Percentiles rank a stretch among this genome's conserved stretches.
These are phyloP conservation scores for Falco concolor DNA, from an alignment of 2,797 vertebrate genomes.

Conservation along the genomic window DNA sequence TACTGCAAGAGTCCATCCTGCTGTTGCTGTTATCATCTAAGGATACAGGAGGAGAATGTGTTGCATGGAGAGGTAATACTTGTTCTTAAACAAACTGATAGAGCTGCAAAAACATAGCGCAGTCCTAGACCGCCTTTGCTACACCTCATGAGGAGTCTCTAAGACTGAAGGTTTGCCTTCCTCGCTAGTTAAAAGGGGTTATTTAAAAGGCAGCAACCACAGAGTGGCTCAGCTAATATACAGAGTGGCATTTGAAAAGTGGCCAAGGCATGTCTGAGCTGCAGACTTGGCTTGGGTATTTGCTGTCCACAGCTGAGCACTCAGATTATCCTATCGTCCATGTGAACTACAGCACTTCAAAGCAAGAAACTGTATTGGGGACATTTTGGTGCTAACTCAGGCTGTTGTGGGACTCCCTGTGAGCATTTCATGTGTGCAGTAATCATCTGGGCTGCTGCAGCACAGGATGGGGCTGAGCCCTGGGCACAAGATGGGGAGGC, in stretches of 20 bases:
- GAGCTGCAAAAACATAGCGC: not conserved
- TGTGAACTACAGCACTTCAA: not conserved
- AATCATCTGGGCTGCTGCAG: not conserved
- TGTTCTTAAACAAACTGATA: not conserved
- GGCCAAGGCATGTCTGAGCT: not conserved
- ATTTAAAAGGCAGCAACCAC: not conserved
- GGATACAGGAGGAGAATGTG: not conserved
- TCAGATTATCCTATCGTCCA: not conserved
- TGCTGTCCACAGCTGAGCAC: not conserved
- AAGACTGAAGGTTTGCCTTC: not conserved
- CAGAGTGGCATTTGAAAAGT: not conserved
- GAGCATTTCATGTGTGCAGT: not conserved
- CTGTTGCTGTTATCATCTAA: not conserved
- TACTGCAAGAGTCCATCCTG: not conserved
- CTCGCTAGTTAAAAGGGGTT: not conserved
- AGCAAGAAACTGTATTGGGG: not conserved
- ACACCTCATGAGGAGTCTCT: not conserved
- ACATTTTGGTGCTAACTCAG: not conserved
- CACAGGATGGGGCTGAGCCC: not conserved
- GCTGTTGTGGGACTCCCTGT: not conserved
- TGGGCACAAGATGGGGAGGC: accelerated
- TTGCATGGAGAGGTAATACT: not conserved
- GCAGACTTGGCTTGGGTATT: not conserved
- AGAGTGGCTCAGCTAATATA: not conserved
- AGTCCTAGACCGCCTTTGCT: not conserved